phyloP scores from a whole-genome alignment of 92 coral and sea anemone genomes.

The Porites evermanni region DNA sequence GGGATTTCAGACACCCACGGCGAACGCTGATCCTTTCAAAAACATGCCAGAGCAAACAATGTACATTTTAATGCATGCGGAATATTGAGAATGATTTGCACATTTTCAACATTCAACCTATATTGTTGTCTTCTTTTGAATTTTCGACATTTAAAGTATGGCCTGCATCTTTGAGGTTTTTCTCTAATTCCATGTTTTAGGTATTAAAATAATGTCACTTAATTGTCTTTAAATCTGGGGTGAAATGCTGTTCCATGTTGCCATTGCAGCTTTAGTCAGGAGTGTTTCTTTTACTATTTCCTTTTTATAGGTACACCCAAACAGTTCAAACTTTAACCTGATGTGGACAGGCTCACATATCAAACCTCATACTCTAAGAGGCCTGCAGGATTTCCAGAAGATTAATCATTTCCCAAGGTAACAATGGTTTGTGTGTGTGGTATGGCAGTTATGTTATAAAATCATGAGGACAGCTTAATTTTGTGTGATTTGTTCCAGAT shows the following conservation, averaged over 20 bases:
- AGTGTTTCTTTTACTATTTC: neutral
- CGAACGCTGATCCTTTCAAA: constrained; percentile 48
- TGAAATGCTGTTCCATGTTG: too few species aligned
- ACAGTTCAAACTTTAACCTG: constrained; percentile 94
- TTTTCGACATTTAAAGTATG: too few species aligned
- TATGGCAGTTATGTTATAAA: neutral
- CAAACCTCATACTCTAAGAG: constrained; percentile 94
- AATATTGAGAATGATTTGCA: too few species aligned
- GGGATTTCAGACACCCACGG: constrained; percentile 71
- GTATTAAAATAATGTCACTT: too few species aligned
- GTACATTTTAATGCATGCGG: neutral
- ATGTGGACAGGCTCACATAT: constrained; percentile 99
- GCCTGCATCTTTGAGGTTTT: too few species aligned
- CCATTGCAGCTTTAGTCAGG: too few species aligned
- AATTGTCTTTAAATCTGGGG: too few species aligned
- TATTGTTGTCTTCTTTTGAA: too few species aligned
- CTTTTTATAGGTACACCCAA: constrained; percentile 91
- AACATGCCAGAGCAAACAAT: constrained; percentile 55
- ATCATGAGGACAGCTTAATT: neutral
- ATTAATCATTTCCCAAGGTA: constrained; percentile 99
- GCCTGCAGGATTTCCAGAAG: constrained; percentile 97
- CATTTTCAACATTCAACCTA: too few species aligned
- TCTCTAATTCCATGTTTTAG: too few species aligned
- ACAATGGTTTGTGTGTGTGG: neutral
- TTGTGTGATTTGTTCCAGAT: constrained; percentile 55